Evolutionary conservation across 2,888 invertebrate genomes (phyloP), one percentile per base, ranked within the genome.

Genomic region (Papilio gigon): DNA sequence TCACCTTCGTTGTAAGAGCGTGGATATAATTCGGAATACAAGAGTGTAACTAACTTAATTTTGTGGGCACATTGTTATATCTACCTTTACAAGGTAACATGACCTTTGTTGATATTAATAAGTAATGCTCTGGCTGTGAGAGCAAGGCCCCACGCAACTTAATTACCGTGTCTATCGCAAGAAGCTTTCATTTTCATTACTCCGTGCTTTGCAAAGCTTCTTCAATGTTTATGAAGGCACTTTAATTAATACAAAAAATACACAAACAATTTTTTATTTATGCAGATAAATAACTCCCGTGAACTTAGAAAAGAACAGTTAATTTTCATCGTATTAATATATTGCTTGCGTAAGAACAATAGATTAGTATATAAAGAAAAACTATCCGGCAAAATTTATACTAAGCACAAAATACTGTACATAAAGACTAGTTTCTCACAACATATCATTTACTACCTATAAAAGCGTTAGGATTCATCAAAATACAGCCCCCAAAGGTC

Each of bases 151-250:
- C 44, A 22, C 12, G 8, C 42, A 62, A 44, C 42, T 25, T 44
- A 62, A 44, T 44, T 62, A 44, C 62, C 20, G 30, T 62, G 44
- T 62, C 61, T 44, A 44, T 4, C 33, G 62, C 44, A 44, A 62
- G 37, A 11, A 30, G 61, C 44, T 62, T 62, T 30, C 30, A 47
- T 62, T 44, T 62, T 44, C 44, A 44, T 61, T 61, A 50, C 50
- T 25, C 30, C 53, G n/a, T 27, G 50, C 30, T 30, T 56, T n/a
- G 53, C 14, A 14, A 25, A 9, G 53, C 53, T 30, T 27, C n/a
- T 53, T 56, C n/a, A 30, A 30, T 56, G 17, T 30, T 56, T 27
- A 30, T 56, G 30, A 56, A 56, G 30, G 30, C 1, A 4, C 8
- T 56, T 56, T 56, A 56, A 56, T 56, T 8, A 53, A 27, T 50